Evolutionary conservation across 2,888 invertebrate genomes (phyloP), one percentile per base, ranked within the genome.

Genomic region (Pecten maximus): DNA sequence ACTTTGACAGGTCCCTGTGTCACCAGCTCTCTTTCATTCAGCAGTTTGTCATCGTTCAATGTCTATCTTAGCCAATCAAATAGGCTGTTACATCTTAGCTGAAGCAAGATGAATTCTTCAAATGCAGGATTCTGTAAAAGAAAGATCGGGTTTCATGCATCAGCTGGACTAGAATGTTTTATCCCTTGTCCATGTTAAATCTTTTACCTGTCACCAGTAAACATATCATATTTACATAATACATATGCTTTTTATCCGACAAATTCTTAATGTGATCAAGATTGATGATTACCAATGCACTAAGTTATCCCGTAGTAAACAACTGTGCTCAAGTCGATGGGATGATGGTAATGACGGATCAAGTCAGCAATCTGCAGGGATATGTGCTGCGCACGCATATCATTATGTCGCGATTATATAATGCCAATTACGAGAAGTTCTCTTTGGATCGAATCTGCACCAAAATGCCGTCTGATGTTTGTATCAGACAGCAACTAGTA

Each of bases 331-430:
- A 15, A 2, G 35, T 28, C 35, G 28, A n/a, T 74, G 74, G 74
- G 74, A 54, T 35, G 74, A 74, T 35, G 28, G 8, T 2, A 74
- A 74, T 74, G 74, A 74, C 74, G 4, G 35, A 74, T 35, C 35
- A 74, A 28, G 35, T 35, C 74, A 74, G 74, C 74, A 74, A 74
- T 35, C 74, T 74, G 23, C 54, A 23, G 23, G 54, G n/a, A 54
- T 54, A 54, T 54, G n/a, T 54, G 54, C 54, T 54, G 74, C 74
- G 74, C 74, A 74, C 74, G 74, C 74, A 74, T 74, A 74, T 74
- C 74, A 74, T 74, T 74, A 74, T 74, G 35, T 28, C 35, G 35
- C 74, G 74, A 74, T 74, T 74, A 74, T 74, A 74, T 74, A 74
- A 74, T 74, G 28, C 74, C 35, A 74, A 74, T 74, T 74, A 74